Base-by-base conservation (phyloP, 2,113 vertebrate species). In the Vireo altiloquus region DNA sequence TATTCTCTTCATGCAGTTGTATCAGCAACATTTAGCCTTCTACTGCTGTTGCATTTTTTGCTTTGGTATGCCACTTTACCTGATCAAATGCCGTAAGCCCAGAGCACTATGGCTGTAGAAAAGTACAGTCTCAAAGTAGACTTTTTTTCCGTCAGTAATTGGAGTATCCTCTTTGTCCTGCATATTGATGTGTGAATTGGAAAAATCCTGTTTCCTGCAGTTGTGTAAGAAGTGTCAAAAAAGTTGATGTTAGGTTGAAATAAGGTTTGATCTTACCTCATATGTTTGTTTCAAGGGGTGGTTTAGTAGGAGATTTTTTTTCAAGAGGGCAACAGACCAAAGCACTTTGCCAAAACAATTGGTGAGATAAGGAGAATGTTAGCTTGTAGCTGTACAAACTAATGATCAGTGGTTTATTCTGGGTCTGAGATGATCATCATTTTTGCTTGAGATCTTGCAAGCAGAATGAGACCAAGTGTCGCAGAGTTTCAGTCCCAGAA, bases 381-480 rank as follows among this genome's bases (percentile, higher is more conserved):
- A 40, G 6, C 20, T 76, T 71, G 37, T 52, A 31, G 11, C 37
- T 82, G 50, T 44, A 53, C 20, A 74, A 64, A 18, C 33, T 80
- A 19, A 37, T 69, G 13, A 65, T 54, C 14, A 49, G 24, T 28
- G 11, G 28, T n/a, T 81, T 53, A 25, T 70, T 63, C 63, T 61
- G 23, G 15, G 21, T 16, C 52, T 8, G 3, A 57, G 39, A 20
- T 54, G 16, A 15, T 56, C 4, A 18, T 52, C 0, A 5, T 20
- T 89, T 89, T 72, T 71, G 35, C 57, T 79, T 76, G 49, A 76
- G 61, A 30, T 71, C 23, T 87, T 90, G 40, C 31, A 78, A 60
- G 30, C 50, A 35, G 33, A 42, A 7, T 57, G 52, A 71, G 19
- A 68, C 13, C 17, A 54, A 50, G 35, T 1, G 3, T 49, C 33